phyloP scores from a whole-genome alignment of 2,113 vertebrate species.

The Tylochromis polylepis region DNA sequence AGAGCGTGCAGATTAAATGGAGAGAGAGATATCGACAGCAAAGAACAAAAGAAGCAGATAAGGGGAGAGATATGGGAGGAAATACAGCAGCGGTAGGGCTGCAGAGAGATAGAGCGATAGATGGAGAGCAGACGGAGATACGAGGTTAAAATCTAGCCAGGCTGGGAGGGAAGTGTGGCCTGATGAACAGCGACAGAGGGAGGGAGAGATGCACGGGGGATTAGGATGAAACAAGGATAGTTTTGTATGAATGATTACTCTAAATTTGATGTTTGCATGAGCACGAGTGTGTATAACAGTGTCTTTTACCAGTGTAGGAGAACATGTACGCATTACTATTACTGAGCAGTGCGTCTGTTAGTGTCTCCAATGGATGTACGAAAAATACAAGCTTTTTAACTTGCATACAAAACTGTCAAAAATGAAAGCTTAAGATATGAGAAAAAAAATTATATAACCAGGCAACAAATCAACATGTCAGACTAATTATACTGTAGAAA shows the following conservation, averaged over 20 bases:
- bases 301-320: background rate
- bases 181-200: constrained; percentile 3
- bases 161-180: constrained; percentile 9
- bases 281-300: background rate
- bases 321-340: background rate
- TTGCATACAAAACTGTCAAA: background rate
- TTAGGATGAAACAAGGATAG: background rate
- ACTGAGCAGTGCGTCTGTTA: background rate
- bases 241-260: background rate
- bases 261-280: background rate
- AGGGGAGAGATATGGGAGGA: constrained; percentile 49
- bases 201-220: background rate
- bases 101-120: constrained; percentile 32
- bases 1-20: constrained; percentile 56
- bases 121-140: constrained; percentile 9
- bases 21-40: constrained; percentile 50
- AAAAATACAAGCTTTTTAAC: background rate
- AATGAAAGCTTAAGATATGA: background rate
- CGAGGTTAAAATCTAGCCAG: constrained; percentile 40
- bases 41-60: constrained; percentile 62
- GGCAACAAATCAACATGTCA: background rate
- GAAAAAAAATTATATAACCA: background rate
- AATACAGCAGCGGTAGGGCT: constrained; percentile 35
- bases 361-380: background rate
- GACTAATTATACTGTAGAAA: background rate